Base-by-base conservation (phyloP, 2,797 vertebrate species). In the Phataginus tetradactyla region DNA sequence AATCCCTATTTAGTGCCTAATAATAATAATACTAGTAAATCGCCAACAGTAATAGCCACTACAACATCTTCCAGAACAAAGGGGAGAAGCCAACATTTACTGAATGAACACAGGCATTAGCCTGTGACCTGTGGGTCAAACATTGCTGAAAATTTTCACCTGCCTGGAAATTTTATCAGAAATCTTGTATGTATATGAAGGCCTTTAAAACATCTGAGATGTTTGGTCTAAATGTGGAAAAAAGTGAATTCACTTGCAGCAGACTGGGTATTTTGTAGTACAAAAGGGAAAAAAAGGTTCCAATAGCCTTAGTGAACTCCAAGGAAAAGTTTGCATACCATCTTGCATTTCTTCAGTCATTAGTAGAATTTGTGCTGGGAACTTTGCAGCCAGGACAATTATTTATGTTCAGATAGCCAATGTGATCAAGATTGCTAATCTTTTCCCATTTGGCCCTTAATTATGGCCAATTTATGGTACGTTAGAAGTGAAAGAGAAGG, bases 271-370 rank as follows among this genome's bases (percentile, higher is more conserved):
- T 72, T 93, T 83, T 83, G 69, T 91, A 81, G n/a, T 53, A 37
- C 4, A 86, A 59, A 42, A 21, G 1, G 11, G 37, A n/a, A 3
- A 11, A 32, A 71, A 57, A 15, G 0, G 5, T 74, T 96, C 81
- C 20, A 51, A 11, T 12, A 63, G 1, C 29, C 21, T 79, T 21
- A 91, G 78, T 59, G 86, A 89, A 83, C 81, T 84, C 8, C 10
- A 91, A 85, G 64, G 20, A 80, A 61, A 89, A 75, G 27, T 64
- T 89, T 77, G 18, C 11, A 2, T 53, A 27, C 7, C 27, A 59
- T 37, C 42, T 89, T 86, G 25, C 15, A 64, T 88, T 78, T 96
- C 86, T 85, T 95, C 37, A 39, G 34, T 94, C 42, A 91, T 68
- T 83, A 45, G 34, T 55, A 14, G n/a, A 92, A 34, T 81, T 39